These are phyloP conservation scores for Plestiodon gilberti DNA, from an alignment of 2,113 vertebrate species.

Conservation along the genomic window DNA sequence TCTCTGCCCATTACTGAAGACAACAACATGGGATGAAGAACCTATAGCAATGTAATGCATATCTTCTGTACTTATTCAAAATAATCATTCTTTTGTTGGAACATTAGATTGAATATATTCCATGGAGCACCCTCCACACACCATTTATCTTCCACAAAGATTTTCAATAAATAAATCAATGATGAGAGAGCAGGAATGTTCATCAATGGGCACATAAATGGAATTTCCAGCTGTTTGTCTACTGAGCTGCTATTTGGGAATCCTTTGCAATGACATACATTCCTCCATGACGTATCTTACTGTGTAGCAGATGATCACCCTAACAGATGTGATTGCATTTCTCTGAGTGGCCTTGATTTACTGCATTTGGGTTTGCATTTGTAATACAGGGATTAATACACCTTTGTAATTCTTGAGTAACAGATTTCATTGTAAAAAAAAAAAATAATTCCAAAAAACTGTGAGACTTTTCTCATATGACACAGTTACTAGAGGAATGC, in stretches of 20 bases:
- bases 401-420: neutral
- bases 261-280: neutral
- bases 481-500: neutral
- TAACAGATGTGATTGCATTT: neutral
- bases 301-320: neutral
- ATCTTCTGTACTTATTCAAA: constrained; percentile 15
- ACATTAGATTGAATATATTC: constrained; percentile 3
- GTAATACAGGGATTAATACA: neutral
- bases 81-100: constrained; percentile 20
- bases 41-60: neutral
- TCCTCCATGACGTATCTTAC: neutral
- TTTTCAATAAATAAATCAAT: neutral
- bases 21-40: neutral
- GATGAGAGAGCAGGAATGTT: neutral
- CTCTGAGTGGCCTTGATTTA: neutral
- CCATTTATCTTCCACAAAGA: constrained; percentile 21
- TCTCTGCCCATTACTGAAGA: neutral
- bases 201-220: neutral
- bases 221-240: neutral
- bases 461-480: neutral
- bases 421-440: neutral
- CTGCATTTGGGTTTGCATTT: neutral
- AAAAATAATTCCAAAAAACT: neutral
- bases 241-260: neutral
- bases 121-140: neutral